Evolutionary conservation across 2,888 invertebrate genomes (phyloP).

Genomic region (Napeogenes inachia): DNA sequence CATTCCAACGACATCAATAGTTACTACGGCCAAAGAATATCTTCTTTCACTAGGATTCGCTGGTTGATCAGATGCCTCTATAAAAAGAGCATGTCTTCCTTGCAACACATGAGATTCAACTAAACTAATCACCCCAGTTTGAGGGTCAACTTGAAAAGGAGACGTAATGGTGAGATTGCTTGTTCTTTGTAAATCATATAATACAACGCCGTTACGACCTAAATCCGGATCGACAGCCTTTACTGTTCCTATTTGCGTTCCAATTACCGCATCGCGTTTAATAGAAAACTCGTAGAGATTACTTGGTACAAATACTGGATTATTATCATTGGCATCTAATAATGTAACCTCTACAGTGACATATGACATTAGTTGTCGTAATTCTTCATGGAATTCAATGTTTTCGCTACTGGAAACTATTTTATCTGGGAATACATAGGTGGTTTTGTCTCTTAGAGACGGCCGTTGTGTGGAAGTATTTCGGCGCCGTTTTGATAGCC

Average conservation of each 20-base stretch:
- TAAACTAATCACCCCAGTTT: constrained; percentile 83
- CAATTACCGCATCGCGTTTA: constrained; percentile 81
- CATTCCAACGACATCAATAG: constrained; percentile 83
- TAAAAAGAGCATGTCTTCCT: constrained; percentile 87
- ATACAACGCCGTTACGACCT: constrained; percentile 83
- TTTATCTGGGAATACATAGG: constrained; percentile 70
- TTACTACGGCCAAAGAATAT: constrained; percentile 90
- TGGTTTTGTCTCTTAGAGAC: constrained; percentile 58
- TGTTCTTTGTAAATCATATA: constrained; percentile 84
- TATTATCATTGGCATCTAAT: constrained; percentile 94
- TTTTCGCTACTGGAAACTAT: constrained; percentile 61
- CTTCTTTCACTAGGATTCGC: constrained; percentile 89
- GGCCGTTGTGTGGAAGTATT: constrained; percentile 46
- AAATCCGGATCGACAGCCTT: constrained; percentile 90
- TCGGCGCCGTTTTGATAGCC: constrained; percentile 62
- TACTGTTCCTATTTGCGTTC: constrained; percentile 86
- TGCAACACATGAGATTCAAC: constrained; percentile 81
- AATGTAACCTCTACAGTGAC: constrained; percentile 89
- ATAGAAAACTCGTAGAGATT: constrained; percentile 89
- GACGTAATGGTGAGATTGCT: constrained; percentile 80
- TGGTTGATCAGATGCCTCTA: constrained; percentile 91
- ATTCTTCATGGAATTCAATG: constrained; percentile 62
- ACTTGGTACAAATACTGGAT: constrained; percentile 89
- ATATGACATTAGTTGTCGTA: constrained; percentile 64
- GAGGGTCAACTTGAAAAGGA: constrained; percentile 84